Percentiles rank a stretch among this genome's conserved stretches.
Conservation (phyloP, 2,113 vertebrate genomes). For the Plectropomus leopardus region DNA sequence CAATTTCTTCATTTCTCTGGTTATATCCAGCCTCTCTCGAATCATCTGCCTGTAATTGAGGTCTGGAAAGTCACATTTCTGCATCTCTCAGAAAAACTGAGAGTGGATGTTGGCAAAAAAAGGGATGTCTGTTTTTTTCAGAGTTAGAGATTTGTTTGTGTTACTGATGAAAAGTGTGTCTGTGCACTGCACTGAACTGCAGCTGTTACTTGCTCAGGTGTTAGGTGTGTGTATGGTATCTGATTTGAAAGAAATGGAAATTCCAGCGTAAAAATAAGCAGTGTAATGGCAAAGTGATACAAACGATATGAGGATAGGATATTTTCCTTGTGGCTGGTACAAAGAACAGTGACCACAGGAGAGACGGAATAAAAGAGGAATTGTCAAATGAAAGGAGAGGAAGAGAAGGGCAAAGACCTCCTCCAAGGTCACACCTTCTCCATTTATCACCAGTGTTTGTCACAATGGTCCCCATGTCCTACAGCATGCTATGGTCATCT, state of each 20-base stretch:
- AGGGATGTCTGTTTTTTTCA: neutral
- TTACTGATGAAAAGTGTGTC: neutral
- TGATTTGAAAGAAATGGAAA: constrained; percentile 26
- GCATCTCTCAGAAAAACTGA: constrained; percentile 3
- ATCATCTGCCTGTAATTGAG: constrained; percentile 49
- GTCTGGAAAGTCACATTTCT: constrained; percentile 51
- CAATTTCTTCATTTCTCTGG: constrained; percentile 33
- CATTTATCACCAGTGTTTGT: constrained; percentile 55
- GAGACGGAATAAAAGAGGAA: constrained; percentile 26
- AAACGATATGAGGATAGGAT: neutral
- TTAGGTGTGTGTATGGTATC: neutral
- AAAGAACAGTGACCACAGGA: constrained; percentile 39
- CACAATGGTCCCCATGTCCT: constrained; percentile 26
- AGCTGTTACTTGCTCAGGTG: neutral
- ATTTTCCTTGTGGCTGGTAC: constrained; percentile 49
- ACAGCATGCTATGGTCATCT: constrained; percentile 13
- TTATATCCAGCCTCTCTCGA: neutral
- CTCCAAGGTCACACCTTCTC: constrained; percentile 53
- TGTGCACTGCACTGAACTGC: neutral
- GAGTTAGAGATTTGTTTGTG: constrained; percentile 8
- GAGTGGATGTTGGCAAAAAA: neutral
- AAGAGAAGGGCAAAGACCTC: constrained; percentile 25
- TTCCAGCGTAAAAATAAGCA: constrained; percentile 8
- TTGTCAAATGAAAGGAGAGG: constrained; percentile 12
- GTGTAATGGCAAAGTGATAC: neutral